These are phyloP conservation scores for Ooceraea biroi DNA, from an alignment of 1,140 invertebrate species.

Conservation along the genomic window DNA sequence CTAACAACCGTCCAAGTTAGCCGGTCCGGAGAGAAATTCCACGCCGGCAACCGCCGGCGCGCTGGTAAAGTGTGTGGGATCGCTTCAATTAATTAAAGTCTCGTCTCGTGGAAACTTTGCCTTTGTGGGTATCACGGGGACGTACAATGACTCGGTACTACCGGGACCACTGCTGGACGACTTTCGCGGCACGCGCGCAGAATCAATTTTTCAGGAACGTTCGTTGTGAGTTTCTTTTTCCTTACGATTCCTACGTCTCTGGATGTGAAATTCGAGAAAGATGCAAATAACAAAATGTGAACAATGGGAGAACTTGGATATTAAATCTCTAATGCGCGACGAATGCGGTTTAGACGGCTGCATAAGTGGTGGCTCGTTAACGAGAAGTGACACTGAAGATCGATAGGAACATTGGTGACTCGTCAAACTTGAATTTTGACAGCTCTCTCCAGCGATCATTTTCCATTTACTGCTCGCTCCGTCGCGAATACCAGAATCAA, in stretches of 20 bases:
- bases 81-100: constrained; percentile 72
- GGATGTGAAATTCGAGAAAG: background rate
- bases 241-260: background rate
- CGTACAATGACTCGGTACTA: constrained; percentile 47
- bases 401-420: constrained; percentile 40
- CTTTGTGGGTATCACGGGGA: constrained; percentile 21
- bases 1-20: constrained; percentile 60
- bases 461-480: constrained; percentile 55
- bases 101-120: constrained; percentile 53
- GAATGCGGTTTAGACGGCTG: background rate
- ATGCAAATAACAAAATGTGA: too few species aligned
- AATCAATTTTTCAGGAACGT: constrained; percentile 32
- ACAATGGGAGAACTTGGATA: background rate
- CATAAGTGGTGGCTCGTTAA: constrained; percentile 27
- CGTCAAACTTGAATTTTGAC: constrained; percentile 53
- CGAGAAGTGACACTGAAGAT: constrained; percentile 14
- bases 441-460: constrained; percentile 35
- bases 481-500: constrained; percentile 36
- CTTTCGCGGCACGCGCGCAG: constrained; percentile 20
- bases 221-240: background rate
- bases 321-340: background rate
- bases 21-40: constrained; percentile 54
- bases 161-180: background rate
- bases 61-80: constrained; percentile 58
- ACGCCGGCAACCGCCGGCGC: constrained; percentile 5